phyloP scores from a whole-genome alignment of 2,797 vertebrate species.

The Australoheros facetus region DNA sequence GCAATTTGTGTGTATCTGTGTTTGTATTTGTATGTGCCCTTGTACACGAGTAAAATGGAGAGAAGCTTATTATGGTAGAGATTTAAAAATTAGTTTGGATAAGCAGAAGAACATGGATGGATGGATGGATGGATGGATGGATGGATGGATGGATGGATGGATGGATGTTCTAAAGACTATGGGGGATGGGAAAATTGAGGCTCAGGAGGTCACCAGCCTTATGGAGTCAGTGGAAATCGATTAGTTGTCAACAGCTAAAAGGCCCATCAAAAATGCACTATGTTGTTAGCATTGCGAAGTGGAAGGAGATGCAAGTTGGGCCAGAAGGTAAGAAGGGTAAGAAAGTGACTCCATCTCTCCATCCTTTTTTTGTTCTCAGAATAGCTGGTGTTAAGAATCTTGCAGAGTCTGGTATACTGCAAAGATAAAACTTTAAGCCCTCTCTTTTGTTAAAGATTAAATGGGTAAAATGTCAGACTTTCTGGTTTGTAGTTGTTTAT shows the following conservation, averaged over 20 bases:
- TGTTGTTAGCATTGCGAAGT: not conserved
- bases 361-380: not conserved
- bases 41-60: not conserved
- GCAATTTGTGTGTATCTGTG: constrained; percentile 20
- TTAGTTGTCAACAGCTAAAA: not conserved
- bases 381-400: not conserved
- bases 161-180: not conserved
- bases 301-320: not conserved
- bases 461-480: no score
- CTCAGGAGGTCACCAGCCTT: not conserved
- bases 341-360: not conserved
- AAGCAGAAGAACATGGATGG: no score
- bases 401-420: not conserved
- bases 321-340: not conserved
- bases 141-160: no score
- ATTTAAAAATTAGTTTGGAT: constrained; percentile 24
- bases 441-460: not conserved
- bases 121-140: no score
- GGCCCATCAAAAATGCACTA: not conserved
- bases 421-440: no score
- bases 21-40: not conserved
- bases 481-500: not conserved
- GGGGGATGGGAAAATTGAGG: not conserved
- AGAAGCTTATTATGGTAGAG: constrained; percentile 33
- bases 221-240: not conserved